These are phyloP conservation scores for Lutjanus argentimaculatus DNA, from an alignment of 2,797 vertebrate species.

Conservation along the genomic window DNA sequence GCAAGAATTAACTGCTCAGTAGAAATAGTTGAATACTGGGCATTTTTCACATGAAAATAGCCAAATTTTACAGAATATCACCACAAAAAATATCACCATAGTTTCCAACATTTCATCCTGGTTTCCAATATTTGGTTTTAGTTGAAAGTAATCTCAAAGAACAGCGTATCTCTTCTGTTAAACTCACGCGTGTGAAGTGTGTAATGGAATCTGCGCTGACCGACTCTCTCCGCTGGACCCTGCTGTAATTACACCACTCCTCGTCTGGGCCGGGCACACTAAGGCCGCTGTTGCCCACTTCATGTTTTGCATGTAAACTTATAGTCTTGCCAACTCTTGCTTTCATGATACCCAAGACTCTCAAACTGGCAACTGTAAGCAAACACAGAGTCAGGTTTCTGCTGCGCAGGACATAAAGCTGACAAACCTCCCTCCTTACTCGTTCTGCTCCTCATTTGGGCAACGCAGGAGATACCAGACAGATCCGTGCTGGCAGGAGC, in stretches of 20 bases:
- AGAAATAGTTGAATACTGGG: neutral
- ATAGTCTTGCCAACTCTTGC: constrained; percentile 88
- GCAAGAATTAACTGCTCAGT: neutral
- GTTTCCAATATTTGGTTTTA: neutral
- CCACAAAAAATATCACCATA: neutral
- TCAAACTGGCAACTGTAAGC: constrained; percentile 88
- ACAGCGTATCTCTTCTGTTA: constrained; percentile 18
- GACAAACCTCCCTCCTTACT: constrained; percentile 15
- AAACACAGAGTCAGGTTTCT: constrained; percentile 81
- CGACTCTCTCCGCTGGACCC: constrained; percentile 89
- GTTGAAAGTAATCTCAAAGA: neutral
- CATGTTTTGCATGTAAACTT: constrained; percentile 90
- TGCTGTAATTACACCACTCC: constrained; percentile 92
- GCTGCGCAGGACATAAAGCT: constrained; percentile 36
- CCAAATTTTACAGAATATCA: neutral
- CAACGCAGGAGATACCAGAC: constrained; percentile 16
- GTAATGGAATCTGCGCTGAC: constrained; percentile 88
- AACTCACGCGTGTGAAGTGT: constrained; percentile 15
- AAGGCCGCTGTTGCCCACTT: constrained; percentile 86
- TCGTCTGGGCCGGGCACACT: constrained; percentile 85
- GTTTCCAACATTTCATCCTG: too few species aligned
- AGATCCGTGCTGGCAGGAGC: constrained; percentile 42
- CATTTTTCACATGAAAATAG: neutral
- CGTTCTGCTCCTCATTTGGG: constrained; percentile 36
- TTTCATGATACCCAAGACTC: constrained; percentile 86